A percentile compares a stretch with the other conserved stretches of the same genome.
Evolutionary conservation across 2,113 vertebrate species (phyloP).

Genomic region (Catharus minimus): DNA sequence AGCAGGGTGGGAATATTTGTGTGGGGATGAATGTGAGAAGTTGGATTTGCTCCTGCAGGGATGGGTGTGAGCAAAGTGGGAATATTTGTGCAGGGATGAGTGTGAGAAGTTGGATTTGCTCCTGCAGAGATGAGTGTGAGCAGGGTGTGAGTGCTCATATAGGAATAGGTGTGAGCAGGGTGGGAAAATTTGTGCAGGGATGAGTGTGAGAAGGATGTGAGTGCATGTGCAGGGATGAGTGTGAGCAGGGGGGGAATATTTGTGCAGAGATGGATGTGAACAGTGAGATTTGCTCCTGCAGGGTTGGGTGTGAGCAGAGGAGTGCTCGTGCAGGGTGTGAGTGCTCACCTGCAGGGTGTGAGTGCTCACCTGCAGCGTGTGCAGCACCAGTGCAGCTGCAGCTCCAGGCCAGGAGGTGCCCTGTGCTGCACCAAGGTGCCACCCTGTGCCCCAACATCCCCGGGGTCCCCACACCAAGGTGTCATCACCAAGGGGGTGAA

Average conservation of each 20-base stretch:
- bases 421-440: background rate
- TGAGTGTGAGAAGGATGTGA: too few species aligned
- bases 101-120: too few species aligned
- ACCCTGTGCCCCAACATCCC: too few species aligned
- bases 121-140: too few species aligned
- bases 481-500: rapidly evolving
- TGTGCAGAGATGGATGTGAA: too few species aligned
- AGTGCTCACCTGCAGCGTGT: rapidly evolving
- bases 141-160: too few species aligned
- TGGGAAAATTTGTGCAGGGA: too few species aligned
- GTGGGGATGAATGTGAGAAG: background rate
- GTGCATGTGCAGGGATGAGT: background rate
- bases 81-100: background rate
- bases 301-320: background rate
- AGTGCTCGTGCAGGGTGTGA: rapidly evolving
- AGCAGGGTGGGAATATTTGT: too few species aligned
- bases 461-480: too few species aligned
- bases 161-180: too few species aligned
- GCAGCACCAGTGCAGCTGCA: background rate
- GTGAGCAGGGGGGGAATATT: background rate
- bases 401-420: rapidly evolving
- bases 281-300: rapidly evolving
- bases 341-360: rapidly evolving
- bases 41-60: background rate
- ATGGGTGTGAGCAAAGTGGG: background rate